phyloP scores from a whole-genome alignment of 1,140 invertebrate genomes.

The Heliconius melpomene region DNA sequence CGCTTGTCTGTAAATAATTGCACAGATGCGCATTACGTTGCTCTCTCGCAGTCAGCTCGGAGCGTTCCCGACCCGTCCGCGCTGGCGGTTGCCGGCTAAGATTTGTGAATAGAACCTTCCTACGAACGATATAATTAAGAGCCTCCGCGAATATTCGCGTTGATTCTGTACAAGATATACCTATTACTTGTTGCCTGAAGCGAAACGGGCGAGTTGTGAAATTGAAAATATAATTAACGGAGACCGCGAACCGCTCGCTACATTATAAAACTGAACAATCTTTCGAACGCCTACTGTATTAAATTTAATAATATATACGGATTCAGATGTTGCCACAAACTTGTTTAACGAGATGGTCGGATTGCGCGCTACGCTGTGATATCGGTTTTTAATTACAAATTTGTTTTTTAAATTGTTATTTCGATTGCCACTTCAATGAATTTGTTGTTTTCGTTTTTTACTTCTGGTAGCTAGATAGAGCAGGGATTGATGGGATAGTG shows the following conservation, averaged over 20 bases:
- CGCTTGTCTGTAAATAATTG: constrained; percentile 46
- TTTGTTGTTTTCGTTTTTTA: neutral
- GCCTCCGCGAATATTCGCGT: constrained; percentile 39
- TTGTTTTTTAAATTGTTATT: constrained; percentile 11
- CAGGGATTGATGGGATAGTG: too few relatives aligned
- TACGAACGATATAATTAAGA: constrained; percentile 38
- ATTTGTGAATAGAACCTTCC: constrained; percentile 40
- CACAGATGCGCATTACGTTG: constrained; percentile 47
- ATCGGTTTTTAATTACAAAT: constrained; percentile 20
- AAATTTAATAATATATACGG: constrained; percentile 44
- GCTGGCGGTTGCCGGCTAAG: constrained; percentile 29
- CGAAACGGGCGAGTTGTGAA: constrained; percentile 55
- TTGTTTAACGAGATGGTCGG: constrained; percentile 36
- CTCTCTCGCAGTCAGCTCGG: constrained; percentile 42
- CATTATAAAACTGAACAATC: constrained; percentile 65
- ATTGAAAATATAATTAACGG: constrained; percentile 72
- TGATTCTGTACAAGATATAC: constrained; percentile 34
- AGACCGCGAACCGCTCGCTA: constrained; percentile 51
- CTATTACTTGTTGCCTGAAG: constrained; percentile 39
- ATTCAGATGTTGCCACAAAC: constrained; percentile 36
- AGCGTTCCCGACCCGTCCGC: constrained; percentile 40
- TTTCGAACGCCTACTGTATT: constrained; percentile 54
- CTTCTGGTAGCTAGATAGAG: too few relatives aligned
- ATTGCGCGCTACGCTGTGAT: constrained; percentile 4
- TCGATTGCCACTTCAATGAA: neutral